Percentiles rank a stretch among this genome's conserved stretches.
Evolutionary conservation across 2,888 invertebrate species (phyloP).

Genomic region (Sphecodes monilicornis): DNA sequence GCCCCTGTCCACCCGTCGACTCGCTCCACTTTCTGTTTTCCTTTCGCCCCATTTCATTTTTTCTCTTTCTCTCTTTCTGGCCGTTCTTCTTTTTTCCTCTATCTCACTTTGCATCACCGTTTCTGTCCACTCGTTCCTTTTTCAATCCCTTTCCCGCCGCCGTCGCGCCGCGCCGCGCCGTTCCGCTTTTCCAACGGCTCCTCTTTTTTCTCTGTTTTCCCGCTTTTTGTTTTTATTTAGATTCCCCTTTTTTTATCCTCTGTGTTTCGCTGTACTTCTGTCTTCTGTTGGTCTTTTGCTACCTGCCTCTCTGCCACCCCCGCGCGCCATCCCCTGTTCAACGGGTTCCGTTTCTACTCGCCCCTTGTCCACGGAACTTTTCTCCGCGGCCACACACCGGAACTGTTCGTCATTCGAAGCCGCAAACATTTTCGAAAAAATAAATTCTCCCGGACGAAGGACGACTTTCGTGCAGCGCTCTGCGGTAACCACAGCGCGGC

Average conservation of each 20-base stretch:
- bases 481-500: neutral
- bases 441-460: constrained; percentile 57
- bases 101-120: constrained; percentile 24
- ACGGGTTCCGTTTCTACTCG: neutral
- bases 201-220: neutral
- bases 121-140: constrained; percentile 16
- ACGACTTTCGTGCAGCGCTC: constrained; percentile 49
- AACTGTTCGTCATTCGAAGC: constrained; percentile 60
- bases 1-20: neutral
- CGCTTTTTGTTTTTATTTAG: constrained; percentile 21
- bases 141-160: neutral
- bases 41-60: constrained; percentile 5
- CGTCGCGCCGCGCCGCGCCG: too few relatives aligned
- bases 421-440: constrained; percentile 57
- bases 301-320: neutral
- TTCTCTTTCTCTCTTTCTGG: neutral
- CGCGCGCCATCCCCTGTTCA: neutral
- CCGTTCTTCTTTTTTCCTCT: constrained; percentile 21
- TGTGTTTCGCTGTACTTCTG: neutral
- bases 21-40: constrained; percentile 12
- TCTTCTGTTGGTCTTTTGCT: neutral
- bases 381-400: constrained; percentile 13
- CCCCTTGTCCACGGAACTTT: neutral
- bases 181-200: constrained; percentile 3
- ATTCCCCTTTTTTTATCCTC: neutral